phyloP scores from a whole-genome alignment of 2,888 invertebrate species.

The Merodon equestris region DNA sequence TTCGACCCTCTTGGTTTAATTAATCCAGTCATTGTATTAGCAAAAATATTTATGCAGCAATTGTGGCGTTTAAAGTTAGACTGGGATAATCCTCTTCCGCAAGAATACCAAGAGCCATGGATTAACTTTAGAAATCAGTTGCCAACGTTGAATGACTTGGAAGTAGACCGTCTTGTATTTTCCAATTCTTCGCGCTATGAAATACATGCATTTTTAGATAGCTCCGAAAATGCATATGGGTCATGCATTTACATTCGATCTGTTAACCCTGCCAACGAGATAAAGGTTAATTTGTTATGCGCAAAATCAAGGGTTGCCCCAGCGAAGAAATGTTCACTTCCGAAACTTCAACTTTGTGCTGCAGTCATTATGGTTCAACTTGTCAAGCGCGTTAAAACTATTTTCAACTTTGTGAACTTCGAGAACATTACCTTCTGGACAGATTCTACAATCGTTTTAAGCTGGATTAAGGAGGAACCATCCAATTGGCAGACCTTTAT shows the following conservation, averaged over 20 bases:
- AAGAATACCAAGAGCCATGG: slow-evolving; percentile 38
- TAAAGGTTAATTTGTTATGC: slow-evolving; percentile 30
- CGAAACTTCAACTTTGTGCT: slow-evolving; percentile 40
- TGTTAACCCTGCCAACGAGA: not conserved
- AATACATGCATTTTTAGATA: slow-evolving; percentile 49
- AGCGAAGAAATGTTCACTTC: slow-evolving; percentile 22
- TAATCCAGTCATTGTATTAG: slow-evolving; percentile 39
- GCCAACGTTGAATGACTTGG: slow-evolving; percentile 25
- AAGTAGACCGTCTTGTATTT: slow-evolving; percentile 34
- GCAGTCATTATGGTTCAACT: slow-evolving; percentile 43
- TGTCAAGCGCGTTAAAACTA: slow-evolving; percentile 23
- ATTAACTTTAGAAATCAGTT: slow-evolving; percentile 34
- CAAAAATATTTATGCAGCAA: slow-evolving; percentile 46
- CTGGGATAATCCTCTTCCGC: slow-evolving; percentile 28
- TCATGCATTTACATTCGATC: slow-evolving; percentile 35
- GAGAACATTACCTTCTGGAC: slow-evolving; percentile 33
- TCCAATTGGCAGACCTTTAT: slow-evolving; percentile 50
- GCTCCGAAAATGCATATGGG: slow-evolving; percentile 43
- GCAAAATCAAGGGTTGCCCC: slow-evolving; percentile 41
- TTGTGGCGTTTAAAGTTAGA: no score
- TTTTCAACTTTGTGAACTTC: slow-evolving; percentile 25
- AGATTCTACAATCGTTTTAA: slow-evolving; percentile 38
- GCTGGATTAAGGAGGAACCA: slow-evolving; percentile 28
- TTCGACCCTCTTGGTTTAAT: slow-evolving; percentile 39
- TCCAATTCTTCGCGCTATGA: slow-evolving; percentile 16